Base-by-base conservation (phyloP, 1,140 invertebrate species). In the Amyelois transitella region DNA sequence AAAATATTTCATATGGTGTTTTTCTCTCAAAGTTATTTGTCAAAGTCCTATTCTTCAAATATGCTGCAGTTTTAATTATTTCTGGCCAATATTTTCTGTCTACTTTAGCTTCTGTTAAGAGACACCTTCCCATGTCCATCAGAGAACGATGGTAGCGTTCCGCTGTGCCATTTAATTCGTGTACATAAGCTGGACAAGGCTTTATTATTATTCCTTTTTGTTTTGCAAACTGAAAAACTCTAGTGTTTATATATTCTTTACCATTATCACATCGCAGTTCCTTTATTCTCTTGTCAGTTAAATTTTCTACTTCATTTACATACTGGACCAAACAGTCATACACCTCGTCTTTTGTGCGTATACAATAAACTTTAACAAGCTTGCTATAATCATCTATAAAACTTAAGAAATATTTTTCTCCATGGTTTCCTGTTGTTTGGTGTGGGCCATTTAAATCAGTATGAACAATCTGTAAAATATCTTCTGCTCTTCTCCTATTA, bases 1-100 rank as follows among this genome's bases (percentile, higher is more conserved):
- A 74, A 51, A 86, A 71, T 61, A 82, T 77, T 52, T 80, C 72
- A 72, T 69, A 80, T 25, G 75, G 77, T 1, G 74, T 74, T 68
- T 78, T 80, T 4, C 44, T 68, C 59, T 75, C 66, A 19, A 59
- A 24, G 2, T 75, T 81, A 58, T 75, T 81, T 0, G 73, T 55
- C 12, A 75, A 38, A 14, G 53, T 62, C 50, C 63, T 64, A 6
- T 63, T 69, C 38, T 56, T 56, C 2, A 66, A 17, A 58, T 66
- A 62, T 25, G 60, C 54, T 18, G 64, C 64, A 14, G 59, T 62
- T n/a, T n/a, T n/a, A n/a, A n/a, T n/a, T n/a, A n/a, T n/a, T n/a
- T n/a, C n/a, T n/a, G n/a, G n/a, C n/a, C n/a, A n/a, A n/a, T n/a
- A n/a, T n/a, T n/a, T n/a, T n/a, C n/a, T n/a, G n/a, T n/a, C n/a